Evolutionary conservation across 2,113 vertebrate species (phyloP).

Genomic region (Hyla sarda): DNA sequence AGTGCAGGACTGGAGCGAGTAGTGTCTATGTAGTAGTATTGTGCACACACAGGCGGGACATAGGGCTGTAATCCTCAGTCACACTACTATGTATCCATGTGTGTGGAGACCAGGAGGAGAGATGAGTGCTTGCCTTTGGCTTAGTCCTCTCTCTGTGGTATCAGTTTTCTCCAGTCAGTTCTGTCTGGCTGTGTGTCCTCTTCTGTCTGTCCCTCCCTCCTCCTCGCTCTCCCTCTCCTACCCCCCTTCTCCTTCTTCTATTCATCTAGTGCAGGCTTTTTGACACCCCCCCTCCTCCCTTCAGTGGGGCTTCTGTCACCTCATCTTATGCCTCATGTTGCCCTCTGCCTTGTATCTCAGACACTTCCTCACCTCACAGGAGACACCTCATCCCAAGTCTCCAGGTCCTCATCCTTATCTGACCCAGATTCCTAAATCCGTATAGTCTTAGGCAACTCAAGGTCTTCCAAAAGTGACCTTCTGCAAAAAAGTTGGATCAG

Average conservation of each 20-base stretch:
- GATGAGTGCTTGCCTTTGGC: slow-evolving; percentile 22
- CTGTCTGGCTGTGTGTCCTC: slow-evolving; percentile 46
- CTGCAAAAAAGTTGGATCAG: no score
- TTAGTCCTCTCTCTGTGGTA: slow-evolving; percentile 41
- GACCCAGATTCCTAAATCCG: background rate
- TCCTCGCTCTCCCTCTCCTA: slow-evolving; percentile 25
- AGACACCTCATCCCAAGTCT: background rate
- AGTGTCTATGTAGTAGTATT: background rate
- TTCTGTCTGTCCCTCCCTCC: slow-evolving; percentile 37
- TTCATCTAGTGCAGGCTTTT: slow-evolving; percentile 38
- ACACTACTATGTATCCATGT: slow-evolving; percentile 48
- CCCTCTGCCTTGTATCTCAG: background rate
- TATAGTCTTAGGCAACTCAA: no score
- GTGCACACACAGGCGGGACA: background rate
- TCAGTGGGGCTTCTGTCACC: background rate
- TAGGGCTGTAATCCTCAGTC: slow-evolving; percentile 40
- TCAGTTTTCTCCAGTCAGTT: slow-evolving; percentile 51
- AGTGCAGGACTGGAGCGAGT: background rate
- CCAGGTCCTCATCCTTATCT: background rate
- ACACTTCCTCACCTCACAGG: background rate
- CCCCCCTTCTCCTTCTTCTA: slow-evolving; percentile 29
- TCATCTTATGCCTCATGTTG: background rate
- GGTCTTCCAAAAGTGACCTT: no score
- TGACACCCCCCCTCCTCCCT: background rate
- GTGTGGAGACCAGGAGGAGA: slow-evolving; percentile 14